Conservation (phyloP, 2,888 invertebrate species). For the Cheilosia soror region DNA sequence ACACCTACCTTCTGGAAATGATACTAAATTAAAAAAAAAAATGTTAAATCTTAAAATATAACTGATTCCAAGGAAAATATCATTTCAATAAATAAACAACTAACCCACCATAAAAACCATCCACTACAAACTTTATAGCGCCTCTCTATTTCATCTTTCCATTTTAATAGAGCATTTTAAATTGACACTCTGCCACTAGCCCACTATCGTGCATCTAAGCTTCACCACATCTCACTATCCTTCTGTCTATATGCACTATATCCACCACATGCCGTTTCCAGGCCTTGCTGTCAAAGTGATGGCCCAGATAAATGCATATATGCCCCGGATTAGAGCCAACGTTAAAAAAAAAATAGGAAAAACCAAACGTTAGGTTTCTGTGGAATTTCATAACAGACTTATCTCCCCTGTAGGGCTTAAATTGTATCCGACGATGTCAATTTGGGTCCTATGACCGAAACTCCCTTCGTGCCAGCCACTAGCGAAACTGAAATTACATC, state of each 20-base stretch:
- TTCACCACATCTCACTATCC: slow-evolving; percentile 33
- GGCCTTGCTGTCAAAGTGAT: slow-evolving; percentile 51
- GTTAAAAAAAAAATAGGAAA: not conserved
- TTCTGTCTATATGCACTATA: slow-evolving; percentile 8
- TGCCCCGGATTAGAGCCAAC: slow-evolving; percentile 31
- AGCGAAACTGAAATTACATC: slow-evolving; percentile 60
- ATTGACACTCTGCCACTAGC: slow-evolving; percentile 3
- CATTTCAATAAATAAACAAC: not conserved
- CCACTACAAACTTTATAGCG: not conserved
- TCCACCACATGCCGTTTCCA: slow-evolving; percentile 20
- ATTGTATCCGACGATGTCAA: slow-evolving; percentile 62
- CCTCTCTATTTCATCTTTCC: slow-evolving; percentile 23
- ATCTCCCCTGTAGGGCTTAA: slow-evolving; percentile 66
- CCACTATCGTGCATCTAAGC: slow-evolving; percentile 23
- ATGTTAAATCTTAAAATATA: too few relatives aligned
- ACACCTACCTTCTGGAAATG: too few relatives aligned
- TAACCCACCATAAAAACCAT: slow-evolving; percentile 5
- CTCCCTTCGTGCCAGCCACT: slow-evolving; percentile 12
- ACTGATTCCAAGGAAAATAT: too few relatives aligned
- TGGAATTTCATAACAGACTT: slow-evolving; percentile 60
- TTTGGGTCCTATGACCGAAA: slow-evolving; percentile 45
- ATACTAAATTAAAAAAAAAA: too few relatives aligned
- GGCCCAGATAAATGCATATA: slow-evolving; percentile 51
- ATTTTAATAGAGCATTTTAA: slow-evolving; percentile 22
- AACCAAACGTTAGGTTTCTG: slow-evolving; percentile 30